Evolutionary conservation across 2,888 invertebrate genomes (phyloP), one percentile per base, ranked within the genome.

Genomic region (Serrognathus titanus): DNA sequence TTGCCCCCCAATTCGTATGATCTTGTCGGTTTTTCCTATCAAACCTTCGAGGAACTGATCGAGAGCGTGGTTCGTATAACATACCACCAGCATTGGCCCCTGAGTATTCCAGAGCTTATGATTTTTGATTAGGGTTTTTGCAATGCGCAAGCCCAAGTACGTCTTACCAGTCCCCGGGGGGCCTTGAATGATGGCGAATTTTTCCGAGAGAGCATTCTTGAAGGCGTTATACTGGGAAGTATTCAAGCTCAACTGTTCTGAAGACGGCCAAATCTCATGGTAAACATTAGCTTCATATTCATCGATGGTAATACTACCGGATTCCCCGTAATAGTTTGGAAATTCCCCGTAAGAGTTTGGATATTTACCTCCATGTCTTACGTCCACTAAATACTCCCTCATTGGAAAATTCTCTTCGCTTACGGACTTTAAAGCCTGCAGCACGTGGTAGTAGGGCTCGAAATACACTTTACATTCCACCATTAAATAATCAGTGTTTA

Each of bases 101-200:
- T 45, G 8, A 9, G 39, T 45, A 38, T 58, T 20, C 58, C 58
- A 58, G 20, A 36, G 39, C 12, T n/a, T 24, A 5, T 11, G 6
- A 12, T 53, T 56, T 20, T 40, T 2, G 7, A 59, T 31, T 10
- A 92, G 69, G 0, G 83, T 81, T 49, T 84, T 79, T 1, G 87
- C 84, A n/a, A 92, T 83, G 79, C 87, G 85, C 38, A 89, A 77
- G 0, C 90, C 90, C 60, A 91, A 74, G 70, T 82, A 87, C 0
- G 91, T 90, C 79, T 91, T 91, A 0, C 92, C 92, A 0, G 91
- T 91, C 2, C 92, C 92, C 0, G 92, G 91, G 0, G 91, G 91
- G 0, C 92, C 91, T 78, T 91, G 91, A 59, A 91, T 87, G 0
- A 90, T 80, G 0, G 85, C 83, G 63, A 91, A 83, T 74, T 89